These are phyloP conservation scores for Calephelis virginiensis DNA, from an alignment of 1,140 invertebrate genomes.

Conservation along the genomic window DNA sequence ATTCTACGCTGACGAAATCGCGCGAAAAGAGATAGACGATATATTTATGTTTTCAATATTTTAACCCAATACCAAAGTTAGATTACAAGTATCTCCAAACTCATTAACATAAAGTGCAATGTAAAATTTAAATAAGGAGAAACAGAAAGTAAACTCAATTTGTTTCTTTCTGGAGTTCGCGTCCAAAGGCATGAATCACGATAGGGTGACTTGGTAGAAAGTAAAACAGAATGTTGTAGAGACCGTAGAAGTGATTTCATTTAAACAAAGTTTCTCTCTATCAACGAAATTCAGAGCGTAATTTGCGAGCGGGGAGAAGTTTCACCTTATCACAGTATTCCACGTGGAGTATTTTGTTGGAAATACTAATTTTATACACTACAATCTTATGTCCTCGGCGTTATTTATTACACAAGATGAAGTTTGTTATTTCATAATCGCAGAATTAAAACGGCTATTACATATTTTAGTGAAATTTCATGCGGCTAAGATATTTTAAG, in stretches of 20 bases:
- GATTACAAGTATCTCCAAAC: slow-evolving; percentile 18
- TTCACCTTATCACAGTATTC: slow-evolving; percentile 73
- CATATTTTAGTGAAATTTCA: neutral
- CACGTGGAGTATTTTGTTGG: slow-evolving; percentile 72
- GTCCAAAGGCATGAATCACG: slow-evolving; percentile 49
- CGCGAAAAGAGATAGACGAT: neutral
- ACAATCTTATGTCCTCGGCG: slow-evolving; percentile 27
- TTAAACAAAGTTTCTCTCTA: slow-evolving; percentile 72
- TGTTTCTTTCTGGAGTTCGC: slow-evolving; percentile 39
- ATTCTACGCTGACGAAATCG: neutral
- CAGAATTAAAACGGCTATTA: neutral
- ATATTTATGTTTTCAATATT: no score
- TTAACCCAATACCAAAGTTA: slow-evolving; percentile 1
- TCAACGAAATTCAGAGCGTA: slow-evolving; percentile 74
- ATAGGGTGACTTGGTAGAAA: slow-evolving; percentile 56
- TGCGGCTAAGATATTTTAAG: no score
- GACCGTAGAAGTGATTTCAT: slow-evolving; percentile 72
- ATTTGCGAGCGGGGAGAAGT: slow-evolving; percentile 73
- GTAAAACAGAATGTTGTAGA: slow-evolving; percentile 63
- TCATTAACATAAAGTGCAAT: slow-evolving; percentile 27
- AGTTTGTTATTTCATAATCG: neutral
- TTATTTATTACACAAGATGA: slow-evolving; percentile 27
- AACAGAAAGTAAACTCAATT: slow-evolving; percentile 44
- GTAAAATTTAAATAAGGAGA: slow-evolving; percentile 39
- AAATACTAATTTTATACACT: slow-evolving; percentile 65